phyloP scores from a whole-genome alignment of 2,888 invertebrate species.

The Siphlonurus alternatus region DNA sequence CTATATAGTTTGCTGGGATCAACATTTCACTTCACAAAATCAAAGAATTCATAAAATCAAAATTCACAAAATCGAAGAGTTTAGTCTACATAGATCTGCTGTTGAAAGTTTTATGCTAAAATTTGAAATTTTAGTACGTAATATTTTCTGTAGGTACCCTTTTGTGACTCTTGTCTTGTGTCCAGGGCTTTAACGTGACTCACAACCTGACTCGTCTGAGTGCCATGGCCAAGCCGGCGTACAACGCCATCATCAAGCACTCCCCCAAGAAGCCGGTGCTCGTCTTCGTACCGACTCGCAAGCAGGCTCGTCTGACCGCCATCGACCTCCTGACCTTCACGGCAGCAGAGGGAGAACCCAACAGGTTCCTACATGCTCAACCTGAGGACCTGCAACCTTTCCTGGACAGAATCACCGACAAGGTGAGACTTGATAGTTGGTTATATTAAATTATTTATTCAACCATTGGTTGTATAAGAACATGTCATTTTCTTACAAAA shows the following conservation, averaged over 20 bases:
- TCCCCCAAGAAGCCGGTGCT: constrained; percentile 72
- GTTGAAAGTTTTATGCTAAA: too few relatives aligned
- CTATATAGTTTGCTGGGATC: too few relatives aligned
- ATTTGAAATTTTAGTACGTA: too few relatives aligned
- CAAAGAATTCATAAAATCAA: too few relatives aligned
- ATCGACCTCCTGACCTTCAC: constrained; percentile 90
- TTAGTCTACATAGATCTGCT: too few relatives aligned
- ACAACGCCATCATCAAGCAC: constrained; percentile 74
- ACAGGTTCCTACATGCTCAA: constrained; percentile 77
- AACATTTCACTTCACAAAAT: too few relatives aligned
- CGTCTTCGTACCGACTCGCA: constrained; percentile 80
- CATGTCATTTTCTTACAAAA: too few relatives aligned
- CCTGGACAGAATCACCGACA: constrained; percentile 72
- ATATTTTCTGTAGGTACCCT: too few relatives aligned
- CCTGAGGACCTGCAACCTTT: constrained; percentile 78
- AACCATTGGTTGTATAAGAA: too few relatives aligned
- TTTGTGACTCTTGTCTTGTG: too few relatives aligned
- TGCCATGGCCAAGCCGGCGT: constrained; percentile 96
- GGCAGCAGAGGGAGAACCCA: constrained; percentile 72
- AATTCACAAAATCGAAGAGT: too few relatives aligned
- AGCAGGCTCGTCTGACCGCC: constrained; percentile 85
- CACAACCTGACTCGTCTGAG: constrained; percentile 92
- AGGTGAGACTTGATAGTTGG: constrained; percentile 44
- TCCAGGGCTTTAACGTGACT: constrained; percentile 85
- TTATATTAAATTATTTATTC: not conserved